A percentile compares a stretch with the other conserved stretches of the same genome.
Conservation (phyloP, 2,888 invertebrate genomes). For the Aphelenchoides bicaudatus region DNA sequence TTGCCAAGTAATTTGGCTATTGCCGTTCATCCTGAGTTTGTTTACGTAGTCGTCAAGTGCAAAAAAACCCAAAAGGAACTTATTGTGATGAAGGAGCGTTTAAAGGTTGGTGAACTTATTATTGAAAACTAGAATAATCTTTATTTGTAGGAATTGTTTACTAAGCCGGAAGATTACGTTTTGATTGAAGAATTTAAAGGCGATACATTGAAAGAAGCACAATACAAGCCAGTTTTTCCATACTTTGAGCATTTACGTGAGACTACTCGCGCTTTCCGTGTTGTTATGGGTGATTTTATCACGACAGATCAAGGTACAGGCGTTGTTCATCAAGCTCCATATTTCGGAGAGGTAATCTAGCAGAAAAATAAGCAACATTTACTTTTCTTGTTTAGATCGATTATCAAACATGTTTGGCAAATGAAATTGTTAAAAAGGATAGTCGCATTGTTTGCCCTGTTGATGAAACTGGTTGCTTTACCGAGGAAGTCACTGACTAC, state of each 20-base stretch:
- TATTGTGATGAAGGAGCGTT: slow-evolving; percentile 49
- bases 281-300: slow-evolving; percentile 85
- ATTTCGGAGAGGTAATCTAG: slow-evolving; percentile 76
- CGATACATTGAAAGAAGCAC: slow-evolving; percentile 73
- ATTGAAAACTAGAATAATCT: too few species aligned
- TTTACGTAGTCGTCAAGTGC: slow-evolving; percentile 74
- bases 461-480: slow-evolving; percentile 84
- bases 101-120: too few species aligned
- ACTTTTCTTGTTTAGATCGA: slow-evolving; percentile 72
- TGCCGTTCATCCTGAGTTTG: slow-evolving; percentile 83
- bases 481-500: slow-evolving; percentile 79
- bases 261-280: slow-evolving; percentile 70
- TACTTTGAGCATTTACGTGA: slow-evolving; percentile 72
- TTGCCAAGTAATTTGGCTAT: slow-evolving; percentile 90
- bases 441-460: slow-evolving; percentile 82
- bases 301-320: slow-evolving; percentile 95
- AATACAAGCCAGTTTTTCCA: slow-evolving; percentile 81
- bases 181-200: slow-evolving; percentile 77
- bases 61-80: slow-evolving; percentile 45
- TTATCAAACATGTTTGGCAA: slow-evolving; percentile 71
- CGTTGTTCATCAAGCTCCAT: slow-evolving; percentile 94
- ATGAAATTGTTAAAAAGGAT: slow-evolving; percentile 77
- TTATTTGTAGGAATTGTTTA: slow-evolving; percentile 62
- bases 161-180: slow-evolving; percentile 74
- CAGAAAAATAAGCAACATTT: background rate